These are phyloP conservation scores for Silurus glanis DNA, from an alignment of 2,113 vertebrate species.

Conservation along the genomic window DNA sequence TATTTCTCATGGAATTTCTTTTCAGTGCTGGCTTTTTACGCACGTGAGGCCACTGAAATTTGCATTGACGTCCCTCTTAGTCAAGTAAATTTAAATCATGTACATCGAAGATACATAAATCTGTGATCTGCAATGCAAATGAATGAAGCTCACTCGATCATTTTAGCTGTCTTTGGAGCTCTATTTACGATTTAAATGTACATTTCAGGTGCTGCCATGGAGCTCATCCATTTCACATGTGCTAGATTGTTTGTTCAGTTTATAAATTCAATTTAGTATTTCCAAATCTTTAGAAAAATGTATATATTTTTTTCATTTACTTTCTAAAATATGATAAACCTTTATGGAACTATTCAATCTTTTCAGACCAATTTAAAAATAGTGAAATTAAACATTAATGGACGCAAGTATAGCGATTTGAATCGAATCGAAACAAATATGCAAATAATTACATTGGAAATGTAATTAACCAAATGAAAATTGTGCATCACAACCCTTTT, in stretches of 20 bases:
- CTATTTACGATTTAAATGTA: background rate
- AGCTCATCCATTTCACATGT: background rate
- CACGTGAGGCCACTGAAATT: background rate
- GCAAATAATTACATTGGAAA: too few relatives aligned
- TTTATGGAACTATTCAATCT: background rate
- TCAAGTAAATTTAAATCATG: too few relatives aligned
- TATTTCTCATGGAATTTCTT: background rate
- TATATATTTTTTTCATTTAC: background rate
- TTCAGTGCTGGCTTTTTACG: background rate
- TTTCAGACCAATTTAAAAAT: background rate
- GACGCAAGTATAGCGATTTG: background rate
- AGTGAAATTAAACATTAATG: background rate
- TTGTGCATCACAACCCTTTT: background rate
- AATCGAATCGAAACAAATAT: background rate
- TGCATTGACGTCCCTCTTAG: background rate
- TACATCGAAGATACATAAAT: background rate
- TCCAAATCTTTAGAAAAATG: background rate
- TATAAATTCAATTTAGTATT: too few relatives aligned
- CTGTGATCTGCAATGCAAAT: background rate
- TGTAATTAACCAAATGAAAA: background rate
- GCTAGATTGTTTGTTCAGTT: too few relatives aligned
- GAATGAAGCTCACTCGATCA: background rate
- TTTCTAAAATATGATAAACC: background rate
- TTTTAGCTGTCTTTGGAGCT: background rate
- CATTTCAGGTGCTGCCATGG: background rate